A percentile compares a stretch with the other conserved stretches of the same genome.
Evolutionary conservation across 2,888 invertebrate genomes (phyloP).

Genomic region (Meiosimyza decipiens): DNA sequence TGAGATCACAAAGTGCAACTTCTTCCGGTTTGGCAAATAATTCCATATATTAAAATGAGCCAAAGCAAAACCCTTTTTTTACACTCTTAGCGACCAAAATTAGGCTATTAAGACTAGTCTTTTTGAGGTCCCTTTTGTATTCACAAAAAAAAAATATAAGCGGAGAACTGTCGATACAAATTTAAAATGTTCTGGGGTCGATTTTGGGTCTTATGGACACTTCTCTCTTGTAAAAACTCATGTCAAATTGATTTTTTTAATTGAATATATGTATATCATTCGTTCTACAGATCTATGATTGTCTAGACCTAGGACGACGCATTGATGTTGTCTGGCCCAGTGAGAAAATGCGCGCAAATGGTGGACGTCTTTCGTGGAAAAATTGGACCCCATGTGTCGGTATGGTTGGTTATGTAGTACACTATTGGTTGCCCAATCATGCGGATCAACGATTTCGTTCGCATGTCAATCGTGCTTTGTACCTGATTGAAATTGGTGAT

Average conservation of each 20-base stretch:
- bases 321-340: slow-evolving; percentile 97
- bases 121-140: no score
- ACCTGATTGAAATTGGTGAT: slow-evolving; percentile 93
- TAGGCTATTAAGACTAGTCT: no score
- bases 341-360: slow-evolving; percentile 86
- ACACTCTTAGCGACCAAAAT: no score
- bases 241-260: not conserved
- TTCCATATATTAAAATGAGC: no score
- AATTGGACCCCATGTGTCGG: slow-evolving; percentile 90
- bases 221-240: no score
- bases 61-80: no score
- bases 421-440: slow-evolving; percentile 95
- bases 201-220: no score
- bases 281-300: slow-evolving; percentile 79
- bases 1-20: no score
- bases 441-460: slow-evolving; percentile 87
- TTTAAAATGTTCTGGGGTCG: no score
- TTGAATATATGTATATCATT: not conserved
- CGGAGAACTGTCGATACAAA: no score
- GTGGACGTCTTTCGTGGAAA: slow-evolving; percentile 90
- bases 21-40: no score
- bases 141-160: no score
- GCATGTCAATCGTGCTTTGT: slow-evolving; percentile 90
- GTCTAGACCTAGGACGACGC: slow-evolving; percentile 87
- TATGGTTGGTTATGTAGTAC: slow-evolving; percentile 94